phyloP scores from a whole-genome alignment of 2,888 invertebrate genomes.

The Callimorpha dominula region DNA sequence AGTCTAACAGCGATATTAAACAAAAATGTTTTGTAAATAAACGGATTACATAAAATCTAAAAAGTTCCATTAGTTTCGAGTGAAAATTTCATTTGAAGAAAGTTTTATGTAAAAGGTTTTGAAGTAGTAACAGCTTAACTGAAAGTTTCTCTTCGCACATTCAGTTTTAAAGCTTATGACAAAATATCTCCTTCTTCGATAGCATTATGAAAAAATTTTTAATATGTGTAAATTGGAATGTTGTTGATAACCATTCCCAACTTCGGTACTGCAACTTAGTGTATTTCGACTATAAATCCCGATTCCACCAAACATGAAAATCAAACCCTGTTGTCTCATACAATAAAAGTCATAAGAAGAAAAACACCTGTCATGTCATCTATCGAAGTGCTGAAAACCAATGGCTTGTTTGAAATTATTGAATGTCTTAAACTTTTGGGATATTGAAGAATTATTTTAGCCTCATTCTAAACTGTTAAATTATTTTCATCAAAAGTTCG shows the following conservation, averaged over 20 bases:
- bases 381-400: not conserved
- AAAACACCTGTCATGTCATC: not conserved
- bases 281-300: not conserved
- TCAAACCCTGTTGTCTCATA: not conserved
- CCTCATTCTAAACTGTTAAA: slow-evolving; percentile 1
- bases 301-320: not conserved
- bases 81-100: slow-evolving; percentile 25
- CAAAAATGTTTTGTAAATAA: too few relatives aligned
- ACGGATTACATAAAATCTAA: not conserved
- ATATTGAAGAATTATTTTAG: slow-evolving; percentile 5
- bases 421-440: not conserved
- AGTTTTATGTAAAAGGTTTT: slow-evolving; percentile 22
- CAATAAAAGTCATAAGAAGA: not conserved
- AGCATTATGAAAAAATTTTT: slow-evolving; percentile 58
- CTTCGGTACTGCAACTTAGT: not conserved
- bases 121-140: slow-evolving; percentile 25
- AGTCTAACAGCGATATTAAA: not conserved
- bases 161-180: slow-evolving; percentile 43
- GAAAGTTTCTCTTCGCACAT: slow-evolving; percentile 46
- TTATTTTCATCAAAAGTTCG: slow-evolving; percentile 5
- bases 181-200: slow-evolving; percentile 40
- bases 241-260: not conserved
- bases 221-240: slow-evolving; percentile 33
- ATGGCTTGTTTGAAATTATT: not conserved
- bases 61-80: not conserved